Conservation (phyloP, 2,888 invertebrate species). For the Sphaerophoria taeniata region DNA sequence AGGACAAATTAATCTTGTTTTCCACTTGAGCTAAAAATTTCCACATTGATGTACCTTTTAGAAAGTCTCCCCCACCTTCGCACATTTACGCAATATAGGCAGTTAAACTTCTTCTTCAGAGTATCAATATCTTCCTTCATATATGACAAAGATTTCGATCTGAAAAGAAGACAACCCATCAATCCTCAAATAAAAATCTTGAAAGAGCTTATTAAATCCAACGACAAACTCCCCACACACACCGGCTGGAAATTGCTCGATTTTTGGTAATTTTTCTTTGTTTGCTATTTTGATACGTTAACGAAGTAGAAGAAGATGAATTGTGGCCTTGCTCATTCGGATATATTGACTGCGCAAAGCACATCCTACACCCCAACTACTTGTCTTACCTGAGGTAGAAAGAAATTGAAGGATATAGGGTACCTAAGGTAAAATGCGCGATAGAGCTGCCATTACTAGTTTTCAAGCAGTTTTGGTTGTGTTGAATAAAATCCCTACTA, state of each 20-base stretch:
- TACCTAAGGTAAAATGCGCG: not conserved
- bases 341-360: slow-evolving; percentile 50
- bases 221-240: slow-evolving; percentile 6
- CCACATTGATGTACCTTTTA: slow-evolving; percentile 55
- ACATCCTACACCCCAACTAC: slow-evolving; percentile 10
- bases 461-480: not conserved
- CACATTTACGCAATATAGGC: slow-evolving; percentile 9
- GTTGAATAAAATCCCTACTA: too few species aligned
- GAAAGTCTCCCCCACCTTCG: not conserved
- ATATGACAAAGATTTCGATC: slow-evolving; percentile 45
- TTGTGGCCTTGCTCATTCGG: slow-evolving; percentile 50
- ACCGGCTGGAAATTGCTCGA: slow-evolving; percentile 67
- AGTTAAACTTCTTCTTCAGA: slow-evolving; percentile 50
- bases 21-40: slow-evolving; percentile 70
- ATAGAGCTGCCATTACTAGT: not conserved
- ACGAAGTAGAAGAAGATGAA: slow-evolving; percentile 73
- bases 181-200: slow-evolving; percentile 51
- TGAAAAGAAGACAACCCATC: slow-evolving; percentile 59
- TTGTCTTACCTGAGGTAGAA: slow-evolving; percentile 39
- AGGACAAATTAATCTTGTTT: slow-evolving; percentile 73
- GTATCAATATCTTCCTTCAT: slow-evolving; percentile 58
- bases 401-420: not conserved
- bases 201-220: slow-evolving; percentile 71
- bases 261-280: slow-evolving; percentile 75
- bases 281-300: slow-evolving; percentile 73